phyloP scores from a whole-genome alignment of 2,113 vertebrate species.

The Pygoscelis adeliae region DNA sequence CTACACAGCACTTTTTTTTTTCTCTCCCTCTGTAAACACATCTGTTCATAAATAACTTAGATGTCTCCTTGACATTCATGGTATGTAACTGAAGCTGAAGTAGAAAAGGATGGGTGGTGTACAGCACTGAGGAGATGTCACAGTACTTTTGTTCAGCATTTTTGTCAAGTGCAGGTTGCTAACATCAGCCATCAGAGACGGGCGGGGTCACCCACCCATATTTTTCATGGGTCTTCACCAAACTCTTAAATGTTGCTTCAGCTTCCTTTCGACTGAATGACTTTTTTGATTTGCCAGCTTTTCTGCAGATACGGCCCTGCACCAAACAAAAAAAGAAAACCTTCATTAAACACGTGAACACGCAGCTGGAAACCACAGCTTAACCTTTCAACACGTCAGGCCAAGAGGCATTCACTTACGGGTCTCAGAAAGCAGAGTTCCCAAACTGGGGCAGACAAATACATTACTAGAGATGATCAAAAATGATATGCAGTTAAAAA shows the following conservation, averaged over 20 bases:
- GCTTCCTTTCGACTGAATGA: conserved; percentile 99
- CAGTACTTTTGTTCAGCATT: conserved; percentile 74
- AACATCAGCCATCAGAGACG: conserved; percentile 93
- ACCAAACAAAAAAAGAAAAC: conserved; percentile 45
- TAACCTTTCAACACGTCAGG: background rate
- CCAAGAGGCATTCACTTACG: background rate
- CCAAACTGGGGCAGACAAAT: background rate
- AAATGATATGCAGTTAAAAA: fast-evolving
- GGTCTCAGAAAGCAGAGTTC: background rate
- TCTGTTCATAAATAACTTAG: conserved; percentile 82
- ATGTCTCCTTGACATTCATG: conserved; percentile 80
- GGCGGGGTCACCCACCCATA: conserved; percentile 99
- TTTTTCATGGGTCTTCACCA: conserved; percentile 99
- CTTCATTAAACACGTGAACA: conserved; percentile 13
- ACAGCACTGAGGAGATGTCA: conserved; percentile 78
- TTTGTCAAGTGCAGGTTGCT: conserved; percentile 21
- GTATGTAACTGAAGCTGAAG: conserved; percentile 81
- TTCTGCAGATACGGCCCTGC: conserved; percentile 97
- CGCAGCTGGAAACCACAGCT: background rate
- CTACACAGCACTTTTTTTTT: conserved; percentile 58
- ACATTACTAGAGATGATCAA: background rate
- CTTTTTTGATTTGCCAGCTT: conserved; percentile 99
- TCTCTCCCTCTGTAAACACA: conserved; percentile 75
- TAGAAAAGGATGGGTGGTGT: conserved; percentile 78
- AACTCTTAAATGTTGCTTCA: conserved; percentile 98